Base-by-base conservation (phyloP, 1,140 invertebrate genomes). In the Pseudomyrmex cubaensis region DNA sequence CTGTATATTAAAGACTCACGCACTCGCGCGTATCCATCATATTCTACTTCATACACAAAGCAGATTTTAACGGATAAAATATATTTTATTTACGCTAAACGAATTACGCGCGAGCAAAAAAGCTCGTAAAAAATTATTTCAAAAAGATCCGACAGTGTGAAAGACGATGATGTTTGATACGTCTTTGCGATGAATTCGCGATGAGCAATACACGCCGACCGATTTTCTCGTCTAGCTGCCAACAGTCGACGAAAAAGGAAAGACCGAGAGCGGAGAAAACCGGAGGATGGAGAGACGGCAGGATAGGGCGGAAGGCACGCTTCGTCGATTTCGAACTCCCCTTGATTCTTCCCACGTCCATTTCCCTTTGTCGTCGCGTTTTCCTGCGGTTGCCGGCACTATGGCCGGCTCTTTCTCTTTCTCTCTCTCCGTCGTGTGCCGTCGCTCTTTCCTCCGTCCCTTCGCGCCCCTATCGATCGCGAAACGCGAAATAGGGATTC, bases 361-460 rank as follows among this genome's bases (percentile, higher is more conserved):
- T 90, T 89, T 87, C 87, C 89, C 89, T 89, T 87, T 86, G 87
- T 86, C 83, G 85, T 85, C 67, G 84, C 83, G 82, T 90, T 86
- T 90, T 87, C 88, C 87, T 84, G 83, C 86, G 83, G 87, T 88
- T 83, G 87, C 73, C 84, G 63, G 77, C 76, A 85, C 85, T 85
- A 78, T 59, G 80, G 54, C 74, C 22, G 57, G 35, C 35, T 35
- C 35, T 35, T 35, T 35, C 35, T 35, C 35, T 35, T 5, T 35
- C 0, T 35, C 35, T 35, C 59, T 67, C 73, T 62, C 20, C 64
- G 54, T 69, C 20, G 52, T 69, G 46, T 25, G 46, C 61, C 70
- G 61, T 56, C 25, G 17, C 54, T 61, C 62, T 13, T 35, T 10
- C 20, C 48, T n/a, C 13, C 12, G n/a, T 3, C 64, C 61, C 50